These are phyloP conservation scores for Notothenia coriiceps DNA, from an alignment of 2,113 vertebrate species.

Conservation along the genomic window DNA sequence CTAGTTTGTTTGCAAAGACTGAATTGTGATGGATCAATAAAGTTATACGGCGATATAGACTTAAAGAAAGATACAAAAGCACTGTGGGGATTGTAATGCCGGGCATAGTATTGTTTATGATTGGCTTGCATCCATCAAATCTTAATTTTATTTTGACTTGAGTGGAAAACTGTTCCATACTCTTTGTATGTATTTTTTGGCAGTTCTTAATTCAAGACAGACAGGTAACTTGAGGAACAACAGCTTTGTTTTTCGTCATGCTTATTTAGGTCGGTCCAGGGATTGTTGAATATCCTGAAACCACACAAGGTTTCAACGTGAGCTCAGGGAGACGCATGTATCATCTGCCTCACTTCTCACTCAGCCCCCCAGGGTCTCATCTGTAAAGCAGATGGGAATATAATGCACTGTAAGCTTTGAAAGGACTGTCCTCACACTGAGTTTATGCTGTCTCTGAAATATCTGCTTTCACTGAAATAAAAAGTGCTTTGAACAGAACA, in stretches of 20 bases:
- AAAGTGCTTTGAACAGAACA: neutral
- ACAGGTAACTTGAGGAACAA: neutral
- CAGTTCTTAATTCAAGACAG: neutral
- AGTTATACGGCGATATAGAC: too few species aligned
- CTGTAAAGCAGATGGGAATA: conserved; percentile 71
- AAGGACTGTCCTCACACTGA: conserved; percentile 29
- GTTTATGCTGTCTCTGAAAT: conserved; percentile 31
- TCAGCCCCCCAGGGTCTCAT: conserved; percentile 57
- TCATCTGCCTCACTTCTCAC: conserved; percentile 34
- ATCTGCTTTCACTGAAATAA: conserved; percentile 12
- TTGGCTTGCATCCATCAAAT: too few species aligned
- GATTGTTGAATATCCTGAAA: neutral
- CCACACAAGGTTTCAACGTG: neutral
- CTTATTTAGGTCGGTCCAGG: neutral
- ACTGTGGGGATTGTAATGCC: too few species aligned
- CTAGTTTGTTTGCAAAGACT: too few species aligned
- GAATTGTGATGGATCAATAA: too few species aligned
- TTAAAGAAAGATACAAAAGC: too few species aligned
- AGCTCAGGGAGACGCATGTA: neutral
- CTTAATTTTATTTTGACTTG: neutral
- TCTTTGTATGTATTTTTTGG: neutral
- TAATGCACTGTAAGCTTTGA: conserved; percentile 40
- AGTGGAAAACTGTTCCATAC: neutral
- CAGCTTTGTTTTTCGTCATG: neutral
- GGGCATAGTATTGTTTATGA: too few species aligned